phyloP scores from a whole-genome alignment of 2,888 invertebrate species.

The Meliscaeva auricollis region DNA sequence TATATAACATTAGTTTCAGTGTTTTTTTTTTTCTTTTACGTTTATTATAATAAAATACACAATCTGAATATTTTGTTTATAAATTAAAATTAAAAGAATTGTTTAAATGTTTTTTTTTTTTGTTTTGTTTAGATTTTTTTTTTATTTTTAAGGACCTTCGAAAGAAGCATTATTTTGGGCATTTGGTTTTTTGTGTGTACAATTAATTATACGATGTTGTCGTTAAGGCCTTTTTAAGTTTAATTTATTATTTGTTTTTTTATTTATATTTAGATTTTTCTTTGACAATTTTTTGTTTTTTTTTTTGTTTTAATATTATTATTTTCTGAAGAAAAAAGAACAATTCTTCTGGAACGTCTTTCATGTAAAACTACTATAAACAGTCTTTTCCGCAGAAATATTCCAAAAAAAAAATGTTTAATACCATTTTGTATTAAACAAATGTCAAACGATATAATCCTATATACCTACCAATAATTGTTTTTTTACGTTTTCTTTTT shows the following conservation, averaged over 20 bases:
- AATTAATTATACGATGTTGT: conserved; percentile 69
- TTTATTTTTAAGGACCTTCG: conserved; percentile 52
- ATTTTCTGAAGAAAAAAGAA: conserved; percentile 28
- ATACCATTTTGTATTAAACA: conserved; percentile 61
- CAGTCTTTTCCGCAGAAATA: conserved; percentile 75
- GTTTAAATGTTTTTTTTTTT: background rate
- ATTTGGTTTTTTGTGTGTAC: conserved; percentile 58
- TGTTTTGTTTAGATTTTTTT: background rate
- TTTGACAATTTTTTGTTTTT: conserved; percentile 36
- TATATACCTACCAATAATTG: conserved; percentile 23
- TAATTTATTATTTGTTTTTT: conserved; percentile 31
- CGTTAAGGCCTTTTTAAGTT: conserved; percentile 69
- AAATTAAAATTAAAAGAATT: conserved; percentile 16
- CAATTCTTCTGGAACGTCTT: conserved; percentile 57
- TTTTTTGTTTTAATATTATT: conserved; percentile 10
- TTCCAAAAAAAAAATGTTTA: conserved; percentile 54
- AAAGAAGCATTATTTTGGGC: conserved; percentile 55
- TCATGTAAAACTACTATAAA: conserved; percentile 74
- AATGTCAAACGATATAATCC: conserved; percentile 46
- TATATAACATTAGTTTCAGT: conserved; percentile 46
- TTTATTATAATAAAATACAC: conserved; percentile 55
- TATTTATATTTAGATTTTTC: background rate
- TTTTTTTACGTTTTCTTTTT: background rate
- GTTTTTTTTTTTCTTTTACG: background rate
- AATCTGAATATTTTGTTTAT: conserved; percentile 49